Percentiles rank a stretch among this genome's conserved stretches.
Conservation (phyloP, 2,888 invertebrate species). For the Tenthredo amoena region DNA sequence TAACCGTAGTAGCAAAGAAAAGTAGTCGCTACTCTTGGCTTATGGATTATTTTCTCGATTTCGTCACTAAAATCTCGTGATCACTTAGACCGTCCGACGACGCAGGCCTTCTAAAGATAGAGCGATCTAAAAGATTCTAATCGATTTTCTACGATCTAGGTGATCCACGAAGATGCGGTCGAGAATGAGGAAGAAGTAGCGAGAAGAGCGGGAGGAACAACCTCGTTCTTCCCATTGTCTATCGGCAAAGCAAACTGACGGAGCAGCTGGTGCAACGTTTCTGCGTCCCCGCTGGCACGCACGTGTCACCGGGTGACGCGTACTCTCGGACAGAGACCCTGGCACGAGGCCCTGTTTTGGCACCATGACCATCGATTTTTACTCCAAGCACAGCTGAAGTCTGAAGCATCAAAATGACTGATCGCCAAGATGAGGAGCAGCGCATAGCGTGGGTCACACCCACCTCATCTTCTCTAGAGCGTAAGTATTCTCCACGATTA, state of each 20-base stretch:
- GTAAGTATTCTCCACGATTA: conserved; percentile 69
- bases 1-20: conserved; percentile 21
- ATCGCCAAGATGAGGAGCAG: conserved; percentile 62
- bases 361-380: conserved; percentile 53
- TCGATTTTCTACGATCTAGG: conserved; percentile 53
- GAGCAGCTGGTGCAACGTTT: conserved; percentile 51
- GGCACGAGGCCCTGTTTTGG: conserved; percentile 49
- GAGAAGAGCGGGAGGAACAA: conserved; percentile 15
- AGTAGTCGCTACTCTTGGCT: conserved; percentile 23
- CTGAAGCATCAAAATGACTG: conserved; percentile 74
- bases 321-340: conserved; percentile 46
- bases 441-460: conserved; percentile 69
- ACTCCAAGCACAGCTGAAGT: conserved; percentile 46
- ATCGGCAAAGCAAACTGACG: conserved; percentile 46
- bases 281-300: conserved; percentile 41
- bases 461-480: conserved; percentile 70
- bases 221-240: conserved; percentile 40
- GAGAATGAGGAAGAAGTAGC: conserved; percentile 25
- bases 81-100: not conserved
- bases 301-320: conserved; percentile 50
- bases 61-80: not conserved
- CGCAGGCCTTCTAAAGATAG: conserved; percentile 30
- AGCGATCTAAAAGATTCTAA: conserved; percentile 14
- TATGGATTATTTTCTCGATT: conserved; percentile 45
- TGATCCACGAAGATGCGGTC: conserved; percentile 50